These are phyloP conservation scores for Mormoops blainvillei DNA, from an alignment of 2,113 vertebrate species.

Conservation along the genomic window DNA sequence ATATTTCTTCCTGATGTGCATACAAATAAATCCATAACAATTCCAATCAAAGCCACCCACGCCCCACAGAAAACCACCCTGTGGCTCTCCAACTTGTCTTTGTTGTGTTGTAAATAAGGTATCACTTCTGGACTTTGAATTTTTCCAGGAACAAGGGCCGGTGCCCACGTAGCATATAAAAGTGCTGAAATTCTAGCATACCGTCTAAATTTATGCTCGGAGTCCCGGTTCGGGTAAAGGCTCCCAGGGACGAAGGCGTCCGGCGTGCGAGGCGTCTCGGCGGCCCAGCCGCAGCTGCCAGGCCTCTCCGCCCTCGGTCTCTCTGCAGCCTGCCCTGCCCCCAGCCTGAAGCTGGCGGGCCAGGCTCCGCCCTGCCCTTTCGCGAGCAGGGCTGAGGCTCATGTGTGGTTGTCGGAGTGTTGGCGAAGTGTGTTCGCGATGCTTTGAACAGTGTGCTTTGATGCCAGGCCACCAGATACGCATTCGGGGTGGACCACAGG, in stretches of 20 bases:
- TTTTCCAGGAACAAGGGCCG: not conserved
- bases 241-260: not conserved
- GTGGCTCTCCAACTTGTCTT: accelerated
- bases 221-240: not conserved
- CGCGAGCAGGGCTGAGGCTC: not conserved
- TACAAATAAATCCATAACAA: not conserved
- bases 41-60: not conserved
- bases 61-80: not conserved
- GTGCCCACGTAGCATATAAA: not conserved
- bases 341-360: not conserved
- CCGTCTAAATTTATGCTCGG: not conserved
- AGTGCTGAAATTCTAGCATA: not conserved
- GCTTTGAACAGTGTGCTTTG: not conserved
- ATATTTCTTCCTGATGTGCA: not conserved
- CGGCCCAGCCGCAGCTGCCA: accelerated
- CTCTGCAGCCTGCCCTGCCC: not conserved
- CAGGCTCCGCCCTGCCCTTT: not conserved
- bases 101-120: not conserved
- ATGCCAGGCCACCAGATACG: not conserved
- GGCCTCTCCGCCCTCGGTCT: not conserved
- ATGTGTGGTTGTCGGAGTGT: not conserved
- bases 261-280: not conserved
- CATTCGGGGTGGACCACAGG: not conserved
- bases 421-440: not conserved
- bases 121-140: not conserved